Evolutionary conservation across 2,113 vertebrate species (phyloP), one percentile per base, ranked within the genome.

Genomic region (Triplophysa dalaica): DNA sequence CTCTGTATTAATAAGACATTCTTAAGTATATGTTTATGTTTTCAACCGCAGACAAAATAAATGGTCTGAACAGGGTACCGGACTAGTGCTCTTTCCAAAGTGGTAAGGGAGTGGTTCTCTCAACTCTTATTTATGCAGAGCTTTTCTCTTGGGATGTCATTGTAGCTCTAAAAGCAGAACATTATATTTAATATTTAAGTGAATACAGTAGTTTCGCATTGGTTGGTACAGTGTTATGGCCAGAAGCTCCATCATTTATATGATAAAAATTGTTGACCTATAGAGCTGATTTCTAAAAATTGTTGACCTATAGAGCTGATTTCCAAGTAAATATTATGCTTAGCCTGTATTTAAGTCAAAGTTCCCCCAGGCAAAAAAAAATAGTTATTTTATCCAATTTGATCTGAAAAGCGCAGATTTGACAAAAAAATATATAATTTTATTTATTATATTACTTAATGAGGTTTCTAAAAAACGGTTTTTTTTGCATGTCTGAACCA

Each of bases 11-110:
- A 90, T 85, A 89, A 89, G 87, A 88, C 83, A 82, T 76, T 78
- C 84, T 83, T 90, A 89, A 89, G 85, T 87, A 87, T 89, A 86
- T 89, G 91, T 93, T 92, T 90, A 90, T 91, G 81, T 91, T 89
- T 85, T 89, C 83, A 91, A 78, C 52, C 2, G 77, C 81, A 89
- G 78, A 84, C 87, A 81, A 91, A 92, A 93, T 91, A 92, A 93
- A 90, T 88, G 82, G 82, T 82, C 78, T 81, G 78, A 67, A 73
- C 12, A 50, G 83, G 77, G 85, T 70, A 48, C 81, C 70, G 77
- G 74, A 78, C 86, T 50, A 4, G 50, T 75, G 84, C 75, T 86
- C 73, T 87, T 89, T 82, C 85, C 82, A 19, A 79, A 88, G 84
- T 80, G 81, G 75, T 78, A 79, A 84, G 76, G 78, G 75, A 83